Evolutionary conservation across 2,888 invertebrate genomes (phyloP).

Genomic region (Coelogynopora nodosa): DNA sequence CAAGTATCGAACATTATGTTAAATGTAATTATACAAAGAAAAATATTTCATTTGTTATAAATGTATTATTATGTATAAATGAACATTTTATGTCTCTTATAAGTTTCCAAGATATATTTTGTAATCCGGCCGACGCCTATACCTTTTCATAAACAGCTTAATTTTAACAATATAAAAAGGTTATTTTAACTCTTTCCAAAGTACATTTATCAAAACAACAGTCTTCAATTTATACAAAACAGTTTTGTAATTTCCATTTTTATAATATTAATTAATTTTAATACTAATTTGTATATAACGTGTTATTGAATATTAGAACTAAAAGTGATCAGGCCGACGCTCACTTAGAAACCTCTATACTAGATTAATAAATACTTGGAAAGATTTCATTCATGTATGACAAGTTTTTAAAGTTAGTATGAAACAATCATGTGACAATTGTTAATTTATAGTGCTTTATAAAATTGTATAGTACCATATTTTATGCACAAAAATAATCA

Average conservation of each 20-base stretch:
- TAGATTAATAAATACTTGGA: slow-evolving; percentile 19
- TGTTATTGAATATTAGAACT: slow-evolving; percentile 5
- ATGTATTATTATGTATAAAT: neutral
- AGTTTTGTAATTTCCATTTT: neutral
- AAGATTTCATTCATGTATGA: slow-evolving; percentile 24
- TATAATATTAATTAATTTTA: neutral
- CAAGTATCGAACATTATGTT: neutral
- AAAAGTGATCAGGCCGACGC: slow-evolving; percentile 14
- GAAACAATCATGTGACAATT: slow-evolving; percentile 19
- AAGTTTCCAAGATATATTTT: slow-evolving; percentile 15
- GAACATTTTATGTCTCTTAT: slow-evolving; percentile 17
- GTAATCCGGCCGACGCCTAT: neutral
- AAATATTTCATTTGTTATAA: neutral
- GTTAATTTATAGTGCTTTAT: slow-evolving; percentile 2
- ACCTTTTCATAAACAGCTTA: slow-evolving; percentile 22
- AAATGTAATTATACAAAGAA: slow-evolving; percentile 27
- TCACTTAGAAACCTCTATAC: slow-evolving; percentile 11
- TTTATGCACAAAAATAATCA: too few relatives aligned
- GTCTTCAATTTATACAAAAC: slow-evolving; percentile 21
- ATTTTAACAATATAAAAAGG: slow-evolving; percentile 10
- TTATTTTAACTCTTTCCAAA: slow-evolving; percentile 10
- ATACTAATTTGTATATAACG: slow-evolving; percentile 8
- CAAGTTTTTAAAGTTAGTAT: slow-evolving; percentile 4
- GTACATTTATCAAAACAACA: slow-evolving; percentile 10
- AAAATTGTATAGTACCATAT: too few relatives aligned